Conservation (phyloP, 2,888 invertebrate genomes). For the Parelbella ahira region DNA sequence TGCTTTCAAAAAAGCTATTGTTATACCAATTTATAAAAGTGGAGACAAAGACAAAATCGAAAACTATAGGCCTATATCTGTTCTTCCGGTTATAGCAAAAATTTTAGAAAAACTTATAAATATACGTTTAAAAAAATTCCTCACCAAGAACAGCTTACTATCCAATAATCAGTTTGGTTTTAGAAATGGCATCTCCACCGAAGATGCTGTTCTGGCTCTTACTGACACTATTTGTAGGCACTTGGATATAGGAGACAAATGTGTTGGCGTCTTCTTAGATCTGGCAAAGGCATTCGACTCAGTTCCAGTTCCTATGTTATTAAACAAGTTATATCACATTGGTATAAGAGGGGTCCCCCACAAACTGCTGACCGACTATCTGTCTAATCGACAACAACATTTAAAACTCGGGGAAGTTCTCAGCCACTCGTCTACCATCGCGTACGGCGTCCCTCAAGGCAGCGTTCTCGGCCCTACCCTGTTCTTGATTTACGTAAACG, state of each 20-base stretch:
- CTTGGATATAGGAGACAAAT: constrained; percentile 7
- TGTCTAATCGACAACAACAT: constrained; percentile 9
- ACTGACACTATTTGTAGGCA: constrained; percentile 7
- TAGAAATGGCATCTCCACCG: constrained; percentile 9
- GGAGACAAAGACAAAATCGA: constrained; percentile 3
- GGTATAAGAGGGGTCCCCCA: constrained; percentile 15
- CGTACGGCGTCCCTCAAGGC: constrained; percentile 24
- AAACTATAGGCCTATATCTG: constrained; percentile 10
- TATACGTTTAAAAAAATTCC: constrained; percentile 5
- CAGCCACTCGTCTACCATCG: too few relatives aligned
- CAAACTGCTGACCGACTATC: constrained; percentile 1
- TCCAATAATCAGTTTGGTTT: constrained; percentile 12
- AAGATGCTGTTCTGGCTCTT: constrained; percentile 5
- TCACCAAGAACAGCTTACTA: neutral
- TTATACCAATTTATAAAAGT: constrained; percentile 25
- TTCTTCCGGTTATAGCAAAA: constrained; percentile 1
- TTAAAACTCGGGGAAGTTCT: constrained; percentile 1
- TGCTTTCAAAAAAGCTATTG: constrained; percentile 1
- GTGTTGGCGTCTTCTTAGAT: constrained; percentile 8
- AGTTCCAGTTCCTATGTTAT: constrained; percentile 5
- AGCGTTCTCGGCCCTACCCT: constrained; percentile 20
- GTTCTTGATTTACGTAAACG: constrained; percentile 11
- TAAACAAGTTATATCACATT: constrained; percentile 11
- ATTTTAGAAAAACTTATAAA: constrained; percentile 13
- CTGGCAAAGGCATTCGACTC: constrained; percentile 10